phyloP scores from a whole-genome alignment of 1,140 invertebrate genomes.

The Drosophila tsacasi region DNA sequence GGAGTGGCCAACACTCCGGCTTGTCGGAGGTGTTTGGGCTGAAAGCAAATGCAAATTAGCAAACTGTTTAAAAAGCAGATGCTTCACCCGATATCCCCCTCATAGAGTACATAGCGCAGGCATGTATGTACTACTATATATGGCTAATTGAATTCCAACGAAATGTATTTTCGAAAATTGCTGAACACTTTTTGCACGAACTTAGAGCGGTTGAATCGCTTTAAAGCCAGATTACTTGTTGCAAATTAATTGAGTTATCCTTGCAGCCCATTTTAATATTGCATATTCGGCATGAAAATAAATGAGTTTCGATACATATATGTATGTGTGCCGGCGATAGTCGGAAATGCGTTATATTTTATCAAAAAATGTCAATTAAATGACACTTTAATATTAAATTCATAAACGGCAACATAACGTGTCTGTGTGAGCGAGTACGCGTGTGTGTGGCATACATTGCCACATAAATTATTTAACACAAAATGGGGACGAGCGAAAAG shows the following conservation, averaged over 20 bases:
- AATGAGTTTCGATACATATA: slow-evolving; percentile 44
- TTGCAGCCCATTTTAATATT: slow-evolving; percentile 46
- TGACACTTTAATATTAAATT: slow-evolving; percentile 83
- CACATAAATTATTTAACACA: slow-evolving; percentile 78
- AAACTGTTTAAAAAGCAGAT: slow-evolving; percentile 71
- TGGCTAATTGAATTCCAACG: slow-evolving; percentile 57
- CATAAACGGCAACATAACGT: slow-evolving; percentile 62
- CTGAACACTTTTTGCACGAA: slow-evolving; percentile 20
- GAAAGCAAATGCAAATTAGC: slow-evolving; percentile 76
- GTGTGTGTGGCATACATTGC: slow-evolving; percentile 46
- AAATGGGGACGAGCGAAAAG: slow-evolving; percentile 67
- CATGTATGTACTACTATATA: background rate
- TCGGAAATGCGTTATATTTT: slow-evolving; percentile 30
- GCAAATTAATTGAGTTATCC: slow-evolving; percentile 75
- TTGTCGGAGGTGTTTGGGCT: slow-evolving; percentile 64
- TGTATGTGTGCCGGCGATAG: slow-evolving; percentile 35
- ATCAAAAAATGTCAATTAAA: slow-evolving; percentile 72
- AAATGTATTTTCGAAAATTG: slow-evolving; percentile 45
- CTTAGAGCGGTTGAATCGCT: slow-evolving; percentile 29
- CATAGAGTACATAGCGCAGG: background rate
- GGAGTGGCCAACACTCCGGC: slow-evolving; percentile 15
- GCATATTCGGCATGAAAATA: slow-evolving; percentile 48
- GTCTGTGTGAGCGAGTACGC: background rate
- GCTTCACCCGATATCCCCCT: slow-evolving; percentile 5
- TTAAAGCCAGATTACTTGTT: slow-evolving; percentile 65